phyloP scores from a whole-genome alignment of 2,113 vertebrate genomes.

The Progne subis region DNA sequence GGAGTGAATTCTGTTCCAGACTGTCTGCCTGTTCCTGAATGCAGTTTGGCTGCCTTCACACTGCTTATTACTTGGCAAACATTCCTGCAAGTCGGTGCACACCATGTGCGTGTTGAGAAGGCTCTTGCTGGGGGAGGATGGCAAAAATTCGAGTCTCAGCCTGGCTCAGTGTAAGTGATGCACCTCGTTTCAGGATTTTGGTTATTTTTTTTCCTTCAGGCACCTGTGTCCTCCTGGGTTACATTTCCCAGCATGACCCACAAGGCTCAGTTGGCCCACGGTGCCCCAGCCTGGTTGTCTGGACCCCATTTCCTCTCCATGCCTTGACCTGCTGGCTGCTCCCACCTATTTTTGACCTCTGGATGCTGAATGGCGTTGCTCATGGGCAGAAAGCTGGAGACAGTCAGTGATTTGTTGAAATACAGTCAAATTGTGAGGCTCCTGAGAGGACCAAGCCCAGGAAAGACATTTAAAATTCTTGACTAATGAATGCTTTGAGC shows the following conservation, averaged over 20 bases:
- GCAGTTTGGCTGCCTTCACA: neutral
- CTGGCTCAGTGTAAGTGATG: accelerated
- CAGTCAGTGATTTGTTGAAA: neutral
- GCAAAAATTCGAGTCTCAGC: neutral
- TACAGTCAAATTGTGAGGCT: neutral
- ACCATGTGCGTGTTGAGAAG: neutral
- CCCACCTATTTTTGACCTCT: neutral
- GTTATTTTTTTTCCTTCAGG: neutral
- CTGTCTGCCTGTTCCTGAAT: neutral
- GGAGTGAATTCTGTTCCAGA: neutral
- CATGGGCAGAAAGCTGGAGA: neutral
- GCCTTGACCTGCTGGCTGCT: neutral
- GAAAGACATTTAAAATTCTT: neutral
- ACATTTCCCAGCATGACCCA: neutral
- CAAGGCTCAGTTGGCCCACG: neutral
- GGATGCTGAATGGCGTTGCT: neutral
- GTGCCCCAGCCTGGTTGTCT: neutral
- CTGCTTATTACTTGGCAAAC: slow-evolving; percentile 16
- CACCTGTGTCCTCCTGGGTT: neutral
- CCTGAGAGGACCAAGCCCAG: neutral
- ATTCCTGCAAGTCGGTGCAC: neutral
- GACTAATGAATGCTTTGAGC: neutral
- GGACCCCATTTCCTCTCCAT: neutral
- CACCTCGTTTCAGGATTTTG: neutral
- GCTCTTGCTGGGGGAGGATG: neutral